phyloP scores from a whole-genome alignment of 1,140 invertebrate species.

The Daktulosphaira vitifoliae region DNA sequence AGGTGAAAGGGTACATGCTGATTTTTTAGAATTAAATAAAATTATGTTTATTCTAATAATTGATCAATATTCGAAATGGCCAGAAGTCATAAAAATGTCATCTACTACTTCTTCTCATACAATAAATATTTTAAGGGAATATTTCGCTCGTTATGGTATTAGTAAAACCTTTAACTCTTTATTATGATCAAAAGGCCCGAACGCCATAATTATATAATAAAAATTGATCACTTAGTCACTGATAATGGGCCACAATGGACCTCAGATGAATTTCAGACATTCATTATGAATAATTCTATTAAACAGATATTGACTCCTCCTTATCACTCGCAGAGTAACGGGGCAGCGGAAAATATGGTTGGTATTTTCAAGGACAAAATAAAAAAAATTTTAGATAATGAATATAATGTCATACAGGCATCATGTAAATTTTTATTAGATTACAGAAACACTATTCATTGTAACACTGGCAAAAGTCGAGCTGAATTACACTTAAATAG shows the following conservation, averaged over 20 bases:
- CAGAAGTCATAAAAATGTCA: slow-evolving; percentile 39
- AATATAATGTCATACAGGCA: background rate
- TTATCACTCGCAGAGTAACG: slow-evolving; percentile 39
- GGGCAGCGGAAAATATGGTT: slow-evolving; percentile 39
- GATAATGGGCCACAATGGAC: slow-evolving; percentile 41
- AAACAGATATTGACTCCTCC: slow-evolving; percentile 38
- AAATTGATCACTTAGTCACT: no score
- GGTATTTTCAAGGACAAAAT: slow-evolving; percentile 16
- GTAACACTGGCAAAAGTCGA: slow-evolving; percentile 31
- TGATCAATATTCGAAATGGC: slow-evolving; percentile 47
- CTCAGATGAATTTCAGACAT: slow-evolving; percentile 39
- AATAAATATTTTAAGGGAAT: slow-evolving; percentile 33
- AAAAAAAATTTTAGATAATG: background rate
- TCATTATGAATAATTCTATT: slow-evolving; percentile 38
- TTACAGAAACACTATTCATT: slow-evolving; percentile 28
- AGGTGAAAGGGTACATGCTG: slow-evolving; percentile 41
- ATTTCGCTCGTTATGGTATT: slow-evolving; percentile 38
- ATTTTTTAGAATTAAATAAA: slow-evolving; percentile 44
- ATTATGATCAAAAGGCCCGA: no score
- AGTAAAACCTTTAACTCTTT: slow-evolving; percentile 36
- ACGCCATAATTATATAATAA: no score
- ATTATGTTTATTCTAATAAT: slow-evolving; percentile 44
- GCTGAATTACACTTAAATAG: slow-evolving; percentile 35
- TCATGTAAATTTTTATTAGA: slow-evolving; percentile 16
- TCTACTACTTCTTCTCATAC: slow-evolving; percentile 24